phyloP scores from a whole-genome alignment of 2,797 vertebrate genomes.

The Liasis olivaceus region DNA sequence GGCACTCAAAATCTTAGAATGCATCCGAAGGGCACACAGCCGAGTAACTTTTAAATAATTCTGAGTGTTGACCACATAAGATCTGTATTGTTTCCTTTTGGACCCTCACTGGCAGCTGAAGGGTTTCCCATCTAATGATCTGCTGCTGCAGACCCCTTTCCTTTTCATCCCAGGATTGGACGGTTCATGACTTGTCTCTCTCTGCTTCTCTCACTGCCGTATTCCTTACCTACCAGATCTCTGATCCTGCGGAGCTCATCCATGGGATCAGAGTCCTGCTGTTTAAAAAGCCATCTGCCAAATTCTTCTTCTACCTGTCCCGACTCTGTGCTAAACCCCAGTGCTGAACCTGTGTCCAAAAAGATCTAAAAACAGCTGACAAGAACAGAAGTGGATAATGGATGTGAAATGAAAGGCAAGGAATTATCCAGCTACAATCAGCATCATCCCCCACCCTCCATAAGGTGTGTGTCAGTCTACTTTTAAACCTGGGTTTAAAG shows the following conservation, averaged over 20 bases:
- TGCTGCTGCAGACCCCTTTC: background rate
- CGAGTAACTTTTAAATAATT: background rate
- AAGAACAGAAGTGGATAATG: no score
- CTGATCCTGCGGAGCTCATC: no score
- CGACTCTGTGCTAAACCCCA: background rate
- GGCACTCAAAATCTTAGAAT: background rate
- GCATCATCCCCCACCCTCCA: background rate
- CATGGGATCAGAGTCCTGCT: background rate
- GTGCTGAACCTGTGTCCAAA: no score
- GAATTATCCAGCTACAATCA: background rate
- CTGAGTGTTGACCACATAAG: background rate
- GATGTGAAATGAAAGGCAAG: background rate
- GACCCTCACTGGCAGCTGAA: background rate
- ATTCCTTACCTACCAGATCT: no score
- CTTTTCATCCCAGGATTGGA: background rate
- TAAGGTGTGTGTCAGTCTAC: background rate
- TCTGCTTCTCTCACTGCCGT: background rate
- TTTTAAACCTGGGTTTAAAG: no score
- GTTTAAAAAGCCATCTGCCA: background rate
- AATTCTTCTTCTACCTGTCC: background rate
- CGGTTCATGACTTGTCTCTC: background rate
- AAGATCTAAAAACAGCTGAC: no score
- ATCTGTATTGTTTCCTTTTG: background rate
- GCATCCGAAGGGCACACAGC: background rate
- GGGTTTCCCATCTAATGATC: background rate